These are phyloP conservation scores for Cryptocheilus praepositus DNA, from an alignment of 2,888 invertebrate species.

Conservation along the genomic window DNA sequence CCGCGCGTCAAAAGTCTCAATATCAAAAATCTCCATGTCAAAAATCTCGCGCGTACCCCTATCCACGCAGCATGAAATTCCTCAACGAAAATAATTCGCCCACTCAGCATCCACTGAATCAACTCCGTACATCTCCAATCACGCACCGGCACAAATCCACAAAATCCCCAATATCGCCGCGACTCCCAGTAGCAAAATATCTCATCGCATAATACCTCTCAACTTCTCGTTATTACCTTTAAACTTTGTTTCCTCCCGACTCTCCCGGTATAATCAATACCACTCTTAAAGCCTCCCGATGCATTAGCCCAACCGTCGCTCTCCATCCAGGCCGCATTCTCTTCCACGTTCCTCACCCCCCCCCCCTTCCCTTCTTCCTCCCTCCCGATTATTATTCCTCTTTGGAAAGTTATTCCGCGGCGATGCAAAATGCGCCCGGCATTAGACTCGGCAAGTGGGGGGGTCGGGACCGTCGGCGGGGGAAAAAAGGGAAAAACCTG, in stretches of 20 bases:
- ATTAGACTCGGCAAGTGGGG: neutral
- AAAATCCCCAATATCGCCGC: too few relatives aligned
- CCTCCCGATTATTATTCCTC: constrained; percentile 46
- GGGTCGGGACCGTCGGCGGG: neutral
- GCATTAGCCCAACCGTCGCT: constrained; percentile 35
- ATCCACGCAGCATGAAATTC: too few relatives aligned
- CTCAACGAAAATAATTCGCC: too few relatives aligned
- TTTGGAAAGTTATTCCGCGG: constrained; percentile 44
- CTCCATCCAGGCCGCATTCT: constrained; percentile 38
- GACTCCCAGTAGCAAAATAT: neutral
- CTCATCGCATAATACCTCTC: neutral
- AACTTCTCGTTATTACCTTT: constrained; percentile 14
- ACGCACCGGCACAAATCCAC: too few relatives aligned
- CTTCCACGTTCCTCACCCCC: constrained; percentile 8
- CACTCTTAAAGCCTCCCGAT: neutral
- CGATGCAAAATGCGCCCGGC: constrained; percentile 44
- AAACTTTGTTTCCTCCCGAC: constrained; percentile 4
- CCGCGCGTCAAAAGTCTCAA: too few relatives aligned
- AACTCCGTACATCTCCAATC: too few relatives aligned
- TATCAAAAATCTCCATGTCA: too few relatives aligned
- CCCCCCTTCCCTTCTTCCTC: neutral
- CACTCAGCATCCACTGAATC: too few relatives aligned
- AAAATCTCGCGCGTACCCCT: too few relatives aligned
- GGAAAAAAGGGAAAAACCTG: constrained; percentile 29
- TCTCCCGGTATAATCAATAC: constrained; percentile 4